Percentiles rank a stretch among this genome's conserved stretches.
Conservation (phyloP, 2,888 invertebrate genomes). For the Rhopalosiphum nymphaeae region DNA sequence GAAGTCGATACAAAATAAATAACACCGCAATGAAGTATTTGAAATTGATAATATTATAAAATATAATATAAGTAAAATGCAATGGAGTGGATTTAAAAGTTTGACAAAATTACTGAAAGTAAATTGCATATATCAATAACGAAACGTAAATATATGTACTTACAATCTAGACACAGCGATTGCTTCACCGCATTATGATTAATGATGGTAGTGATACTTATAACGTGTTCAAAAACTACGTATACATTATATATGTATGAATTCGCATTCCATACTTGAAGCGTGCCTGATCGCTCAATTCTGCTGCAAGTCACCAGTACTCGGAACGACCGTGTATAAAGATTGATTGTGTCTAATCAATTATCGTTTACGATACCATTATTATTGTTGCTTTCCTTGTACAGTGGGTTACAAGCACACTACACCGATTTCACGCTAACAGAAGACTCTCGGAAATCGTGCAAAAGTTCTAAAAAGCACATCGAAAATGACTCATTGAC, state of each 20-base stretch:
- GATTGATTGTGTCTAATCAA: conserved; percentile 31
- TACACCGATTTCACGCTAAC: not conserved
- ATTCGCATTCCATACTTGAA: not conserved
- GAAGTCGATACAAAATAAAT: not conserved
- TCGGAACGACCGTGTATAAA: not conserved
- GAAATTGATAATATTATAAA: not conserved
- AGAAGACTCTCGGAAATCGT: not conserved
- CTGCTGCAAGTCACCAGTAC: not conserved
- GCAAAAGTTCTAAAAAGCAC: conserved; percentile 2
- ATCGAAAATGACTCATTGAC: conserved; percentile 42
- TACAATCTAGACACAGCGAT: not conserved
- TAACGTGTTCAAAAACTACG: not conserved
- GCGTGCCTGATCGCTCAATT: not conserved
- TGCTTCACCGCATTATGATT: not conserved
- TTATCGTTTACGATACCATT: conserved; percentile 24
- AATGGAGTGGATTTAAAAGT: not conserved
- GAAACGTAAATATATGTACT: not conserved
- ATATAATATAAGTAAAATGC: not conserved
- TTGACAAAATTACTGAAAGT: not conserved
- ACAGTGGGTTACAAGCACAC: not conserved
- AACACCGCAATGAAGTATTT: not conserved
- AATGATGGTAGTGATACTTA: not conserved
- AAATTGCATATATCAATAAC: not conserved
- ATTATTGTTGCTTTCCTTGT: not conserved
- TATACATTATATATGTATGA: not conserved